Base-by-base conservation (phyloP, 1,140 invertebrate genomes). In the Amphibalanus amphitrite region DNA sequence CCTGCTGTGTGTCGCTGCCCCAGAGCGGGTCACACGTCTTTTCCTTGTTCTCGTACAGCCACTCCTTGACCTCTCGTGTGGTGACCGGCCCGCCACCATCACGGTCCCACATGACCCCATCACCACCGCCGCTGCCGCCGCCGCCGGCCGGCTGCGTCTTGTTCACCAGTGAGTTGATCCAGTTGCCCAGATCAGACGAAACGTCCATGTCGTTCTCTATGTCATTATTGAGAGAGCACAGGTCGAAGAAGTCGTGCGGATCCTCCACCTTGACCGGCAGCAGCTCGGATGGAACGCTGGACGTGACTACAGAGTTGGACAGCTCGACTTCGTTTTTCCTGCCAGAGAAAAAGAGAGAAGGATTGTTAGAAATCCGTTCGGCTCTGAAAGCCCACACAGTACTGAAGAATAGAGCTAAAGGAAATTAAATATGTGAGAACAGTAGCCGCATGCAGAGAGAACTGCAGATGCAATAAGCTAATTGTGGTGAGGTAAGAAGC, bases 251-350 rank as follows among this genome's bases (percentile, higher is more conserved):
- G 65, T 67, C 28, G 65, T 67, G 8, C 3, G 65, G 65, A 28
- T 67, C 65, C 26, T 67, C 65, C 26, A 28, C 65, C 65, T 67
- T 67, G 28, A 28, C 65, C 3, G 65, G 28, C n/a, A 1, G 28
- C 65, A 67, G 28, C 26, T 28, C 26, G 28, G n/a, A 28, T 28
- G 65, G 4, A 4, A 67, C 65, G 28, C 65, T 67, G 3, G 65
- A 67, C 0, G 65, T 67, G 65, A 67, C 65, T 3, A 67, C 28
- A 25, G 65, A 10, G 65, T 67, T 67, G 23, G 65, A 67, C 65
- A 67, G 28, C 28, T 67, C 65, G 10, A 67, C 65, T 17, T 67
- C 65, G 65, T 67, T 67, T 28, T 67, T 67, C 65, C 65, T 67
- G 65, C 47, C n/a, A n/a, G n/a, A n/a, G n/a, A 13, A 20, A 59